Evolutionary conservation across 1,140 invertebrate species (phyloP).

Genomic region (Cardiocondyla obscurior): DNA sequence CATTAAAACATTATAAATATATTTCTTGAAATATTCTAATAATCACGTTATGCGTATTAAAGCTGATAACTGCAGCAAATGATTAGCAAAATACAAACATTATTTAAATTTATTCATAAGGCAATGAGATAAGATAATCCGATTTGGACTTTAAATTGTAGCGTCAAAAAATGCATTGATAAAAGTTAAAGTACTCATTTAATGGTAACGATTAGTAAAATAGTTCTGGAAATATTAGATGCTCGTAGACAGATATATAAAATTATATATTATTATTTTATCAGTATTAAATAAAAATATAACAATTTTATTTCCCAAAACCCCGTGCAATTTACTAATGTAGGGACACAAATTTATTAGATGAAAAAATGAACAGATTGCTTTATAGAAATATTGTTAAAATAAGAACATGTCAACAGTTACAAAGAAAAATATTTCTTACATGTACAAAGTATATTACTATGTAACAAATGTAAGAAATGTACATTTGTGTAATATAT

Average conservation of each 20-base stretch:
- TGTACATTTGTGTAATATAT: background rate
- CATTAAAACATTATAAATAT: background rate
- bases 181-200: background rate
- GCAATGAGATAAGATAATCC: background rate
- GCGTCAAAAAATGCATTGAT: background rate
- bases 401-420: background rate
- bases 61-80: background rate
- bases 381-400: background rate
- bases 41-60: background rate
- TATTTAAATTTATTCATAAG: background rate
- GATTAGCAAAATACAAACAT: background rate
- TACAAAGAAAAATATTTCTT: background rate
- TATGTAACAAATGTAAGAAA: too few relatives aligned
- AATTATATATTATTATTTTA: background rate
- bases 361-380: background rate
- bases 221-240: background rate
- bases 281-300: background rate
- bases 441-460: too few relatives aligned
- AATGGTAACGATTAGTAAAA: background rate
- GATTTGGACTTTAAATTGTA: background rate
- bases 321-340: background rate
- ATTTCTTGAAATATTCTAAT: conserved; percentile 1
- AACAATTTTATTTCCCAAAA: background rate
- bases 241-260: background rate
- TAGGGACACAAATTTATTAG: background rate